Evolutionary conservation across 2,113 vertebrate species (phyloP), one percentile per base, ranked within the genome.

Genomic region (Paramormyrops kingsleyae): DNA sequence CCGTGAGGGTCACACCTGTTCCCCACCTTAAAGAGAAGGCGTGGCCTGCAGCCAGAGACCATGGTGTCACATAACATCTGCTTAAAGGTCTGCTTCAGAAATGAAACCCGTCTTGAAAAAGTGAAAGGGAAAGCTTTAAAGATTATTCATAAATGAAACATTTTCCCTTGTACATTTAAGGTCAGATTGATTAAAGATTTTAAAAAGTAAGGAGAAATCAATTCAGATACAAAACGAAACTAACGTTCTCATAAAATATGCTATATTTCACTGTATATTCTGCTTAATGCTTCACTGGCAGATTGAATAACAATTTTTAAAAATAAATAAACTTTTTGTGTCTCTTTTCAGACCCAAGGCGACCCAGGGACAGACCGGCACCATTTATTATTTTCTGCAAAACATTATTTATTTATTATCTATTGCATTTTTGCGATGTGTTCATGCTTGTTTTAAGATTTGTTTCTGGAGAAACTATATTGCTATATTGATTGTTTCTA

Each of bases 1-100:
- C 19, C 50, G 77, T 88, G 91, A 89, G 92, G 92, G 93, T 87
- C 83, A 5, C 83, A 96, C 94, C 95, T 95, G 95, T 94, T 95
- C 92, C 91, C 91, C 56, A 56, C 83, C 91, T 93, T 86, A 80
- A 47, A 91, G 80, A 88, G 39, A 90, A 59, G 85, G 87, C 35
- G 88, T 80, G 86, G 91, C 10, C 31, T 90, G 90, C 91, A 90
- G 91, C 93, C 91, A 93, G 62, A 89, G 92, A 89, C 89, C 88
- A 87, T 0, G 62, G 90, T 90, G 91, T 94, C 93, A 94, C 90
- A 93, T 94, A 93, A 92, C 91, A 92, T 90, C 47, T 91, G 88
- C 84, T 92, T 89, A 92, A 84, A 88, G 44, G 74, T 89, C 42
- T 17, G 50, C 47, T 83, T 89, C 35, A n/a, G 17, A 88, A 53